Conservation (phyloP, 2,888 invertebrate species). For the Flexamia atlantica region DNA sequence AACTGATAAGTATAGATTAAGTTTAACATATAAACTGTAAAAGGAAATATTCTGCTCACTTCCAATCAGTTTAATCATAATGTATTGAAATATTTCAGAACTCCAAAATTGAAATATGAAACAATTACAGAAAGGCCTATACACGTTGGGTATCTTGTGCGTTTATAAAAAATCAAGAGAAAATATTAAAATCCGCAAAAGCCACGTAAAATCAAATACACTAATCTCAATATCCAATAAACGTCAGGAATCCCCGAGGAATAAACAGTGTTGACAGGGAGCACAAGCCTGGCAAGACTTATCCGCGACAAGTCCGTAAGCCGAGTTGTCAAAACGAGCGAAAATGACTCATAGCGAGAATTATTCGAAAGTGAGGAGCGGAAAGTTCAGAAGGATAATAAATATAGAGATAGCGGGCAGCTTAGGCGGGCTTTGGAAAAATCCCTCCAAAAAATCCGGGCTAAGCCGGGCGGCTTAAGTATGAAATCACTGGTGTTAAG, state of each 20-base stretch:
- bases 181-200: neutral
- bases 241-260: neutral
- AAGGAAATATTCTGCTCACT: no score
- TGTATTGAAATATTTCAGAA: no score
- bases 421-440: conserved; percentile 63
- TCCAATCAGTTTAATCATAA: no score
- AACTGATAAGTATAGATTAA: no score
- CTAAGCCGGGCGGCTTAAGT: conserved; percentile 60
- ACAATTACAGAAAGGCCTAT: no score
- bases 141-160: neutral
- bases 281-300: conserved; percentile 11
- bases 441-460: conserved; percentile 63
- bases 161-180: neutral
- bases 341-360: conserved; percentile 67
- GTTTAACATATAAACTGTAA: no score
- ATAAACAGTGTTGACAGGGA: conserved; percentile 26
- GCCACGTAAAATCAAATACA: neutral
- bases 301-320: conserved; percentile 26
- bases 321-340: conserved; percentile 63
- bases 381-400: conserved; percentile 61
- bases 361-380: conserved; percentile 61
- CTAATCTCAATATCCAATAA: conserved; percentile 5
- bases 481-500: conserved; percentile 60
- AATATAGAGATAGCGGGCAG: conserved; percentile 63
- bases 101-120: no score